Conservation (phyloP, 2,888 invertebrate species). For the Megastigmus dorsalis region DNA sequence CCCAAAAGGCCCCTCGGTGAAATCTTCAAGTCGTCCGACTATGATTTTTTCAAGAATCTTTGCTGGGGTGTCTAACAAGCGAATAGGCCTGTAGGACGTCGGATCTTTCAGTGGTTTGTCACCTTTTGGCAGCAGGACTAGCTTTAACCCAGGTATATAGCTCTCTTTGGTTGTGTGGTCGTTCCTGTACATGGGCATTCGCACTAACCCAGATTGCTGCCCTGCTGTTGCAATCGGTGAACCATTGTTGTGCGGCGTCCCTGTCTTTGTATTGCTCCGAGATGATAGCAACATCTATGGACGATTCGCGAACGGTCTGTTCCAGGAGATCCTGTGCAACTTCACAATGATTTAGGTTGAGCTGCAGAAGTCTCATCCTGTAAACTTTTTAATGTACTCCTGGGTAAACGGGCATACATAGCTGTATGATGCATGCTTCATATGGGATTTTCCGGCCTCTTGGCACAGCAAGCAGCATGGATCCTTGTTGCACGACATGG, state of each 20-base stretch:
- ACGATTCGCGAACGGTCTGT: constrained; percentile 49
- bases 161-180: neutral
- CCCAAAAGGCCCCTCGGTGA: neutral
- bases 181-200: constrained; percentile 33
- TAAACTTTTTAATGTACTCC: neutral
- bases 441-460: neutral
- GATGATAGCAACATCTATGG: constrained; percentile 53
- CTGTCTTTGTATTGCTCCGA: constrained; percentile 54
- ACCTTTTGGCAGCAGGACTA: constrained; percentile 54
- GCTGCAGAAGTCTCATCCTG: constrained; percentile 53
- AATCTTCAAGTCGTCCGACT: neutral
- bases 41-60: constrained; percentile 17
- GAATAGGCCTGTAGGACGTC: constrained; percentile 38
- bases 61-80: constrained; percentile 39
- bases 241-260: constrained; percentile 34
- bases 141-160: constrained; percentile 51
- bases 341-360: constrained; percentile 54
- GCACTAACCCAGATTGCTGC: constrained; percentile 55
- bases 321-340: constrained; percentile 54
- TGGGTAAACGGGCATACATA: neutral
- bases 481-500: neutral
- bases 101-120: constrained; percentile 35
- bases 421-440: neutral
- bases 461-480: constrained; percentile 21
- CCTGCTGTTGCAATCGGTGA: constrained; percentile 30